Conservation (phyloP, 2,113 vertebrate genomes). For the Barnardius zonarius region DNA sequence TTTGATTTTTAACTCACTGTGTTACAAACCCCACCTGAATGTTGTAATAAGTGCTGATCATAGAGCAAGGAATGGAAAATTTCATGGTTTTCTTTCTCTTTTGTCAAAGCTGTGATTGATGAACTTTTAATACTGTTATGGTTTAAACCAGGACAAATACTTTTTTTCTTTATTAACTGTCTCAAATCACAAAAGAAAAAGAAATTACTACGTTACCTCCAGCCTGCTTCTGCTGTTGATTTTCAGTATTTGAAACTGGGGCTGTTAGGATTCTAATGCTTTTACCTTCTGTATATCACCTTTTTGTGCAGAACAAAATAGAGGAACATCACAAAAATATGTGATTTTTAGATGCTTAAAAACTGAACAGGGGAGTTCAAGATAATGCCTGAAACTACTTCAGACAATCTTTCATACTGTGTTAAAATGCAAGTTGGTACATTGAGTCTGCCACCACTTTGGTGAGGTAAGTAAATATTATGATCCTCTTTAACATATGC, state of each 20-base stretch:
- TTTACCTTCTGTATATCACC: neutral
- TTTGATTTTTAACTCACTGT: neutral
- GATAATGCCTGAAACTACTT: neutral
- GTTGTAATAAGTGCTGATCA: neutral
- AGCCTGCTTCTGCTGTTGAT: neutral
- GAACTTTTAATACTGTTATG: neutral
- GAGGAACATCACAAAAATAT: neutral
- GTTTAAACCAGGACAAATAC: no score
- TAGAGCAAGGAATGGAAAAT: neutral
- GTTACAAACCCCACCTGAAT: neutral
- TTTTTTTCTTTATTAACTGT: neutral
- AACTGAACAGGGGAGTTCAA: neutral
- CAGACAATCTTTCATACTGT: neutral
- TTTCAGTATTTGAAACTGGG: neutral
- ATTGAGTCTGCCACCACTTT: slow-evolving; percentile 3
- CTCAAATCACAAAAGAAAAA: neutral
- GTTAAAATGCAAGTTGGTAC: slow-evolving; percentile 10
- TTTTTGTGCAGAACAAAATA: neutral
- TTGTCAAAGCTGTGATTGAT: neutral
- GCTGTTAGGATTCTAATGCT: neutral
- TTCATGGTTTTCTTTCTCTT: neutral
- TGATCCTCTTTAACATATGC: slow-evolving; percentile 53
- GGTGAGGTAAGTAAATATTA: slow-evolving; percentile 56
- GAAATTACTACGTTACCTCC: neutral
- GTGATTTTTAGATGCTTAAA: neutral